Base-by-base conservation (phyloP, 2,888 invertebrate species). In the Cistogaster globosa region DNA sequence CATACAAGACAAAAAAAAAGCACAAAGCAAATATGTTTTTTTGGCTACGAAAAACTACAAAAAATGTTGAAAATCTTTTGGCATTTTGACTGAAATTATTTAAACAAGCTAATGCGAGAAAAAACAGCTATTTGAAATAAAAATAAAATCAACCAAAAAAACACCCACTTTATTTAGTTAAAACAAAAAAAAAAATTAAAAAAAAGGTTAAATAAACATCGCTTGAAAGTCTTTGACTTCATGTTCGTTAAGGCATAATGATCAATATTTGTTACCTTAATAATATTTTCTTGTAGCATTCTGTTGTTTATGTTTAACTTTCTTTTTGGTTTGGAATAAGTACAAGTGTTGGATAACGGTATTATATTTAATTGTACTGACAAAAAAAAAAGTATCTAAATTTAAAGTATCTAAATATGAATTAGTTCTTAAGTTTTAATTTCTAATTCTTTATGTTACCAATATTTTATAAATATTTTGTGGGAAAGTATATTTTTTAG, bases 41-140 rank as follows among this genome's bases (percentile, higher is more conserved):
- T 18, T 9, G 36, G 18, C 6, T 48, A 48, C 36, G 16, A 18
- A 58, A 62, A 74, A 53, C 42, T 6, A 3, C n/a, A 55, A 67
- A 76, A 72, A 81, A 63, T 81, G 76, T 84, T 78, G 84, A 68
- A 65, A 80, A 60, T 74, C 68, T 78, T 81, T 72, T 78, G 84
- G 77, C 84, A 67, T 84, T 84, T 84, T 68, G 18, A 58, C 48
- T 57, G 57, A 57, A 76, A 72, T 58, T 72, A 67, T 71, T 69
- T 45, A 51, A 32, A 32, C 5, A 65, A 79, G 48, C n/a, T 63
- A 6, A 16, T 36, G n/a, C 18, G 45, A 57, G 14, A 68, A 53
- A 58, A 72, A 32, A 22, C 0, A 9, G 9, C 16, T 60, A 22
- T 26, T 69, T 12, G n/a, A 42, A n/a, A 38, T 11, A 48, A 65